Conservation (phyloP, 2,888 invertebrate genomes). For the Phengaris arion region DNA sequence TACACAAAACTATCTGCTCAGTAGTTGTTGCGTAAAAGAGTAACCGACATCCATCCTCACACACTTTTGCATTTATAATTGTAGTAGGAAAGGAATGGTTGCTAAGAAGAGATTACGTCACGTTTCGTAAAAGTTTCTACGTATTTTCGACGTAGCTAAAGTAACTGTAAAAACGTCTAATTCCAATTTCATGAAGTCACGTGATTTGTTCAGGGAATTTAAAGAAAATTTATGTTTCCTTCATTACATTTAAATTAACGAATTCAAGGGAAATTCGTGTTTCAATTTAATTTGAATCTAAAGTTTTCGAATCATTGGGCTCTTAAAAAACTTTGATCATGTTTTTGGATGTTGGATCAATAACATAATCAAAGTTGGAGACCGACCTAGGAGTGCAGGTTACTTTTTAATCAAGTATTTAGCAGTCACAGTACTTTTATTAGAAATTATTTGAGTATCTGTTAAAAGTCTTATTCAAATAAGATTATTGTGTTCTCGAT, state of each 20-base stretch:
- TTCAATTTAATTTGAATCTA: not conserved
- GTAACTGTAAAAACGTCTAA: slow-evolving; percentile 4
- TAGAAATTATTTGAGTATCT: not conserved
- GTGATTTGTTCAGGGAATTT: slow-evolving; percentile 3
- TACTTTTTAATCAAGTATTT: not conserved
- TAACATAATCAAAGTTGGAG: no score
- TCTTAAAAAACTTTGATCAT: slow-evolving; percentile 1
- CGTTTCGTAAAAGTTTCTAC: not conserved
- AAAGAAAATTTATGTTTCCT: slow-evolving; percentile 19
- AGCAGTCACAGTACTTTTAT: not conserved
- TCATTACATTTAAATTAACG: slow-evolving; percentile 22
- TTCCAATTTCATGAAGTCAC: not conserved
- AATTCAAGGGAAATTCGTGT: slow-evolving; percentile 12
- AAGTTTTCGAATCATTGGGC: slow-evolving; percentile 21
- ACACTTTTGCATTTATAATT: no score
- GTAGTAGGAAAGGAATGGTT: not conserved
- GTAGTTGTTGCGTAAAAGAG: no score
- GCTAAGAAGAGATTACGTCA: not conserved
- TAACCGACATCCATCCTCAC: no score
- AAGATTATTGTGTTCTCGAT: no score
- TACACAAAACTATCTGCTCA: no score
- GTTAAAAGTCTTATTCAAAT: no score
- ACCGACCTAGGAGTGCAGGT: not conserved
- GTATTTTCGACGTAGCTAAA: not conserved
- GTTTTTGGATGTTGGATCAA: no score